Base-by-base conservation (phyloP, 92 coral and sea anemone species). In the Heliopora coerulea region DNA sequence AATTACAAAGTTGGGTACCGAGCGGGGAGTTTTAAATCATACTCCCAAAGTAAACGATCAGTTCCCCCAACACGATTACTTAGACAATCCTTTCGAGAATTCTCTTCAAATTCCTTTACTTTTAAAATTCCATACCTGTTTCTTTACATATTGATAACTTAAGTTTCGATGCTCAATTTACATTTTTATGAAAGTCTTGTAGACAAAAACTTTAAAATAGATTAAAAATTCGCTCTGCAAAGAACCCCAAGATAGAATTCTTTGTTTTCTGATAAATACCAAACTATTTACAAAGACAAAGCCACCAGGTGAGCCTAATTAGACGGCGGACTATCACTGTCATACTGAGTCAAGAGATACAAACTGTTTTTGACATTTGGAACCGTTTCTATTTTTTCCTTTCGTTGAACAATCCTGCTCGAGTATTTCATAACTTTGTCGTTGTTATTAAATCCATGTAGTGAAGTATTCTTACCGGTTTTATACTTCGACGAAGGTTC, bases 241-340 rank as follows among this genome's bases (percentile, higher is more conserved):
- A 46, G 52, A 46, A 15, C 52, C 15, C n/a, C 14, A 3, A n/a
- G 17, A 2, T 8, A 3, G 52, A 15, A 46, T 46, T 8, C 7
- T 46, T 46, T 8, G 52, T 15, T 6, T 12, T 46, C 3, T 6
- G 52, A 46, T 46, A 46, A 46, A 46, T 46, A 46, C n/a, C n/a
- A 46, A 46, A 23, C 61, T 56, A 15, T 56, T 13, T 56, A 23
- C 31, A 56, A 13, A 23, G 29, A 56, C 31, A 14, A 1, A 8
- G 14, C 11, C 17, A 23, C 33, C 3, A 56, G 6, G 7, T 5
- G 58, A 17, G 33, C 17, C 31, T 56, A 23, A 17, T 12, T 23
- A 56, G 28, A 56, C 29, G 56, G 77, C 17, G 87, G 85, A 41
- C 98, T 84, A 33, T 95, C 99, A 29, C 97, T 91, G 73, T 95